phyloP scores from a whole-genome alignment of 30 jellyfish, hydroid and myxozoan genomes.

The Nemopilema nomurai region DNA sequence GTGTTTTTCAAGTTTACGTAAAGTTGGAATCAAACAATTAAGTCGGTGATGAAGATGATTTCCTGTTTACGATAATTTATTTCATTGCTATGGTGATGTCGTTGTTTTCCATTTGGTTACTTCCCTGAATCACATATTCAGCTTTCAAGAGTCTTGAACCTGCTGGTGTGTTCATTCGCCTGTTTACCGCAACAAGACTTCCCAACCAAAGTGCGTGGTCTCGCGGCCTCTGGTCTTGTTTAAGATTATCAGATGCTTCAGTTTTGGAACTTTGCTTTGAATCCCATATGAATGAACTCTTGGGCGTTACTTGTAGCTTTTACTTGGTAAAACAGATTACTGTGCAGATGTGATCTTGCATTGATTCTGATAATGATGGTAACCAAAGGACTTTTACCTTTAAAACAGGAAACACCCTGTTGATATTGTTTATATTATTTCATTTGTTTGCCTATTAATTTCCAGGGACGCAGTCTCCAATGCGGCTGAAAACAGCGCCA shows the following conservation, averaged over 20 bases:
- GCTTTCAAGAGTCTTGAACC: neutral
- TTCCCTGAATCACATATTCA: neutral
- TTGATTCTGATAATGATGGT: neutral
- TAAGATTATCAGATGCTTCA: neutral
- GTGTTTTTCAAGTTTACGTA: neutral
- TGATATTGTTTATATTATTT: neutral
- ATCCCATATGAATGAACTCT: neutral
- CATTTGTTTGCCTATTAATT: neutral
- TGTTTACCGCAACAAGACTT: neutral
- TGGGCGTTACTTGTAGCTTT: neutral
- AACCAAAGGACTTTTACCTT: neutral
- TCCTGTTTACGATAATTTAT: constrained; percentile 4
- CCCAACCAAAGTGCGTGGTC: neutral
- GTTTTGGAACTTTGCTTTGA: neutral
- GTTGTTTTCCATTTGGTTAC: neutral
- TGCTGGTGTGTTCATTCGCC: constrained; percentile 2
- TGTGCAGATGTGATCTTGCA: neutral
- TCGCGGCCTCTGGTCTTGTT: neutral
- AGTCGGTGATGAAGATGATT: neutral
- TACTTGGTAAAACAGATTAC: neutral
- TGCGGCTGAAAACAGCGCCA: constrained; percentile 67
- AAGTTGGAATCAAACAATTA: neutral
- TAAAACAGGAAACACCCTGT: too few species aligned
- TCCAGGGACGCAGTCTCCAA: constrained; percentile 47
- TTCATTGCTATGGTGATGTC: neutral